Conservation (phyloP, 2,888 invertebrate genomes). For the Capitulum mitella region DNA sequence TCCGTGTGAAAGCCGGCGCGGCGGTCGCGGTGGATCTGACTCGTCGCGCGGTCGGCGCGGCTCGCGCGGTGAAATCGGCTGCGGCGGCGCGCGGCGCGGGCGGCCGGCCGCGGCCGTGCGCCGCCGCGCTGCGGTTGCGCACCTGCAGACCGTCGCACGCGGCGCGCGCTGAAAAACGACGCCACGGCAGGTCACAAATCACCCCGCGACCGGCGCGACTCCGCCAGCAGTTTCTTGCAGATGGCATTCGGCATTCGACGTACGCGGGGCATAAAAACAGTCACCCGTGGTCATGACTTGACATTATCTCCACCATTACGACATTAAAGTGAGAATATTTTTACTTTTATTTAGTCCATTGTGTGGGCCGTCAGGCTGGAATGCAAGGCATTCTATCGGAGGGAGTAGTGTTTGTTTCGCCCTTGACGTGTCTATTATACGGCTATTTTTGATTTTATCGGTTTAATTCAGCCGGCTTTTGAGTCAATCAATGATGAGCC, state of each 20-base stretch:
- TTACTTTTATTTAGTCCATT: constrained; percentile 16
- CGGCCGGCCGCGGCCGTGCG: neutral
- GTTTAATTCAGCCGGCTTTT: constrained; percentile 24
- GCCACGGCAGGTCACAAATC: neutral
- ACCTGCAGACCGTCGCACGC: neutral
- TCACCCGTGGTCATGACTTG: constrained; percentile 18
- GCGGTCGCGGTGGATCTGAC: too few species aligned
- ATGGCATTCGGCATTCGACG: neutral
- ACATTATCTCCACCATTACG: constrained; percentile 22
- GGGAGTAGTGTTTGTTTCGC: constrained; percentile 20
- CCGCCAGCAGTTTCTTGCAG: neutral
- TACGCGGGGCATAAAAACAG: constrained; percentile 3
- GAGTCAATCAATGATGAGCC: constrained; percentile 9
- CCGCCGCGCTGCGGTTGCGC: neutral
- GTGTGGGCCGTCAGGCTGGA: neutral
- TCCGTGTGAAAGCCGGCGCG: constrained; percentile 17
- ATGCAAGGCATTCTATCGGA: constrained; percentile 20
- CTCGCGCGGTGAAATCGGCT: constrained; percentile 13
- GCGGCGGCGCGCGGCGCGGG: neutral
- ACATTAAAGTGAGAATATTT: constrained; percentile 25
- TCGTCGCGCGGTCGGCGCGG: too few species aligned
- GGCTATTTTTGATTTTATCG: constrained; percentile 23
- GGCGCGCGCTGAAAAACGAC: constrained; percentile 9
- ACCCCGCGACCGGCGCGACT: neutral
- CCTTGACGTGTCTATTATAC: constrained; percentile 24